Percentiles rank a stretch among this genome's conserved stretches.
Conservation (phyloP, 2,888 invertebrate species). For the Andrena trimmerana region DNA sequence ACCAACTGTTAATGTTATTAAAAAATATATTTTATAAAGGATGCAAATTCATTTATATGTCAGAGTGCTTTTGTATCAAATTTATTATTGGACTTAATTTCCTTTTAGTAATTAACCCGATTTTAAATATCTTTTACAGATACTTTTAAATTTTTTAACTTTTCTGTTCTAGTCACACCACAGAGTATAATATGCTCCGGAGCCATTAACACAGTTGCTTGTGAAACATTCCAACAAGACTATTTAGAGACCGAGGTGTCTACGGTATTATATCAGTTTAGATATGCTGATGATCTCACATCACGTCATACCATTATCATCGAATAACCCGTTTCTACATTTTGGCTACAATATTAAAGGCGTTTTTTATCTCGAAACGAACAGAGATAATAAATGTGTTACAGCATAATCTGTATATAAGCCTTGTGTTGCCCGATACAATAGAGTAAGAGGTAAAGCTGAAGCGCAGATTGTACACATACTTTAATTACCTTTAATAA, state of each 20-base stretch:
- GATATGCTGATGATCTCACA: constrained; percentile 57
- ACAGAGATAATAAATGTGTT: constrained; percentile 42
- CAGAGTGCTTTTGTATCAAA: constrained; percentile 1
- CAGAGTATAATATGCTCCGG: neutral
- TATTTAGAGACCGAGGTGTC: constrained; percentile 18
- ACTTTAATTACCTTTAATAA: neutral
- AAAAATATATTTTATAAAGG: constrained; percentile 41
- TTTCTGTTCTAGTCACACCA: neutral
- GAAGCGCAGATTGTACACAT: neutral
- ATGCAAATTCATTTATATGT: neutral
- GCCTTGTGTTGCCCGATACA: neutral
- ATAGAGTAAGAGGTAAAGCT: neutral
- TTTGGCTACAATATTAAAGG: constrained; percentile 19
- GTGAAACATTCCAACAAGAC: constrained; percentile 29
- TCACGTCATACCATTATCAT: constrained; percentile 61
- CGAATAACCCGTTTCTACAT: constrained; percentile 30
- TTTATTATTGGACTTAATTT: neutral
- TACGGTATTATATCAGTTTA: constrained; percentile 54
- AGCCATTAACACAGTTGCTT: neutral
- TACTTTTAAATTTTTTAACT: neutral
- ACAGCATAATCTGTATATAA: constrained; percentile 5
- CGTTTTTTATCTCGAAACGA: constrained; percentile 31
- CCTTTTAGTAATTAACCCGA: neutral
- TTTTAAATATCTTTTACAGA: no score
- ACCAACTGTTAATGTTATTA: constrained; percentile 56